Evolutionary conservation across 1,140 invertebrate genomes (phyloP), one percentile per base, ranked within the genome.

Genomic region (Triops longicaudatus): DNA sequence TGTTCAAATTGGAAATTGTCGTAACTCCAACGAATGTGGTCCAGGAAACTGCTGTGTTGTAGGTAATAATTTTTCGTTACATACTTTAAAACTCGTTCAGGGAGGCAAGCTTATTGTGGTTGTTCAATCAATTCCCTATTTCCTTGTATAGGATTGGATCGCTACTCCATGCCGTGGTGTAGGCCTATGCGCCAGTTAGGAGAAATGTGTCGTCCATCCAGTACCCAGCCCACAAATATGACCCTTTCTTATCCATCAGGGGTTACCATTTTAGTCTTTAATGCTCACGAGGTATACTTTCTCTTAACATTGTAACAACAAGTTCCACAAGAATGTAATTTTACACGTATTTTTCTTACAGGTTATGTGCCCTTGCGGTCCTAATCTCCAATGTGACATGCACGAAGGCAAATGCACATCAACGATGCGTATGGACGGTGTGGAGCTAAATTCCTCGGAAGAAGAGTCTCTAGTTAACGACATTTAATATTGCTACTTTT

Each of bases 141-240:
- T 43, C 11, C n/a, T n/a, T n/a, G n/a, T 71, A 27, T 17, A 77
- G 76, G 76, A 9, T 41, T 77, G 31, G 73, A 44, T 27, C 28
- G 76, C 14, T 77, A 42, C 72, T 73, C 72, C n/a, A 74, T 72
- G 41, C 76, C 76, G 14, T 73, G 72, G 76, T 77, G 76, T 73
- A n/a, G 22, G 17, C 76, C 76, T 28, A 6, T 77, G 26, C 28
- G 73, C 72, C 26, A 77, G 26, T 72, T 42, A 26, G 76, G 76
- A 5, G 76, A 77, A 42, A 6, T 37, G 14, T 77, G 76, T 26
- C 71, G 76, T 22, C 76, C 76, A 26, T 12, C 74, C 37, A 75
- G 31, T 37, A 37, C n/a, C 74, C 50, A 63, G 50, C 14, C 50
- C 17, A 17, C 14, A 6, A 63, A 63, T 22, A 63, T 63, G 50